Conservation (phyloP, 2,888 invertebrate species). For the Agrochola lota region DNA sequence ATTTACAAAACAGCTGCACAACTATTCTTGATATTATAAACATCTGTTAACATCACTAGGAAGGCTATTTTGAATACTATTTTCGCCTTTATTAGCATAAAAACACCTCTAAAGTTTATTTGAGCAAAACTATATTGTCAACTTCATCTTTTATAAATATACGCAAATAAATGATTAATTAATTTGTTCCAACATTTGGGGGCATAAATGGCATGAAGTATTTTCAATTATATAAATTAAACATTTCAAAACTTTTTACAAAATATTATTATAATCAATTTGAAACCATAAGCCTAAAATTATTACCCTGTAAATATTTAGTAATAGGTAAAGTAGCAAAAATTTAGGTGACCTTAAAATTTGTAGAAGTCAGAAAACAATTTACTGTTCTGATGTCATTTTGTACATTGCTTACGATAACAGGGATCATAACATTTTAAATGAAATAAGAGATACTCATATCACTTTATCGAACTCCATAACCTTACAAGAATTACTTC, state of each 20-base stretch:
- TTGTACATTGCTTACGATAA: background rate
- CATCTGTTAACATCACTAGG: background rate
- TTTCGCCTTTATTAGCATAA: background rate
- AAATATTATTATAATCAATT: slow-evolving; percentile 9
- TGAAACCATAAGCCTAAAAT: slow-evolving; percentile 11
- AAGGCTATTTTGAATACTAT: slow-evolving; percentile 8
- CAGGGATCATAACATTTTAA: background rate
- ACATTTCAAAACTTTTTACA: background rate
- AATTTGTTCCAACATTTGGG: background rate
- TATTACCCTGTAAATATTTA: slow-evolving; percentile 37
- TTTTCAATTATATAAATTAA: background rate
- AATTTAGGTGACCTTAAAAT: background rate
- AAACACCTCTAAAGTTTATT: slow-evolving; percentile 8
- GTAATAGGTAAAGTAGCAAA: background rate
- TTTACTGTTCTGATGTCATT: background rate
- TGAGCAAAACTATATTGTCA: slow-evolving; percentile 38
- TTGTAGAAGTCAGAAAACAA: background rate
- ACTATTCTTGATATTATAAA: background rate
- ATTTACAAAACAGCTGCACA: slow-evolving; percentile 43
- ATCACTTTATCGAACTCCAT: background rate
- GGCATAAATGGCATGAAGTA: too few species aligned
- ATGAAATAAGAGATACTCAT: slow-evolving; percentile 3
- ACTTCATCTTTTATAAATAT: background rate
- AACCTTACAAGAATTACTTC: slow-evolving; percentile 12
- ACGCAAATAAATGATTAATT: background rate